Percentiles rank a stretch among this genome's conserved stretches.
Evolutionary conservation across 2,113 vertebrate species (phyloP).

Genomic region (Regulus satrapa): DNA sequence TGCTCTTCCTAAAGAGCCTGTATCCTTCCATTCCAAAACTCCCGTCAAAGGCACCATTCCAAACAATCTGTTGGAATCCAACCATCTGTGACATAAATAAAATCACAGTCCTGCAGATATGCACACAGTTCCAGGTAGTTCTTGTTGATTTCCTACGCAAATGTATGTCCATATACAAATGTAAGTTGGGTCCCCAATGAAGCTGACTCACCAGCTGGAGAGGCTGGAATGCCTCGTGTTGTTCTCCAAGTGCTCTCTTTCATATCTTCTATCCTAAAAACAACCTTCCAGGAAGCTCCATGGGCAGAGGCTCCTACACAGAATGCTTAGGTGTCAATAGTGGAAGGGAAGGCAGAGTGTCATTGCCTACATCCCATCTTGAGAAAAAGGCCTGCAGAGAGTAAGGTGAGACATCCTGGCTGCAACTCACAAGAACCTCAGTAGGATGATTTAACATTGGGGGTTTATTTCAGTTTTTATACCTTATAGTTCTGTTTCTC

Average conservation of each 20-base stretch:
- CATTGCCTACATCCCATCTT: neutral
- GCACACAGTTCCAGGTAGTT: rapidly evolving
- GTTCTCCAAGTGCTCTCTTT: neutral
- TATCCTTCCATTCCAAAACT: neutral
- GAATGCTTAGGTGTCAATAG: neutral
- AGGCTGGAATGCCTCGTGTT: neutral
- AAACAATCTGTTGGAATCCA: no score
- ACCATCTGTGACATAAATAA: neutral
- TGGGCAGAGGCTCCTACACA: neutral
- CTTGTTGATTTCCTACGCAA: neutral
- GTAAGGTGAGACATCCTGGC: neutral
- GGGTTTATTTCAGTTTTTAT: neutral
- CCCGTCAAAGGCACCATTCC: neutral
- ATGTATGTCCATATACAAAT: neutral
- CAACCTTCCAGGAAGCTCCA: neutral
- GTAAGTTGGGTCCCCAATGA: neutral
- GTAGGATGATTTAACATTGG: neutral
- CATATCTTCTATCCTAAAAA: neutral
- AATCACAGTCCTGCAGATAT: neutral
- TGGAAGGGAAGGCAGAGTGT: neutral
- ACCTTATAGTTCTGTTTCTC: neutral
- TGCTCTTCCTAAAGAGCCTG: neutral
- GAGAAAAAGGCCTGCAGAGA: neutral
- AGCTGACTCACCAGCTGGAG: neutral
- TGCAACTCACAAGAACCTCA: neutral